Percentiles rank a stretch among this genome's conserved stretches.
Conservation (phyloP, 2,797 vertebrate genomes). For the Dallia pectoralis region DNA sequence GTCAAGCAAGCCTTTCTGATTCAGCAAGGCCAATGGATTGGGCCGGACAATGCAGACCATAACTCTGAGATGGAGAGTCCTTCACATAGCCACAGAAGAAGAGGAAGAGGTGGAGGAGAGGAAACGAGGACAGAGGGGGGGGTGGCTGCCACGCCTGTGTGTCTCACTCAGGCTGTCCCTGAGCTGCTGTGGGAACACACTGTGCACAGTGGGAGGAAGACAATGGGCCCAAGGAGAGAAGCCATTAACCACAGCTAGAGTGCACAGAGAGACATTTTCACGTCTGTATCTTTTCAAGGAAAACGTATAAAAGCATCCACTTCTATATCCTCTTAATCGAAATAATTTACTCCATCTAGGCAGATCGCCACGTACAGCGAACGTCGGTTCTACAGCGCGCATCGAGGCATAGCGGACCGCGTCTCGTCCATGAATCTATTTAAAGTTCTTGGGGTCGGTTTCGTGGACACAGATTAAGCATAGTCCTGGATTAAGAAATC, state of each 20-base stretch:
- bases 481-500: no score
- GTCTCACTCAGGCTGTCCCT: neutral
- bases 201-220: neutral
- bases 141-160: neutral
- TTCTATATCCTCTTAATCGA: neutral
- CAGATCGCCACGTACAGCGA: neutral
- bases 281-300: slow-evolving; percentile 1
- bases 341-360: neutral
- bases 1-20: slow-evolving; percentile 11
- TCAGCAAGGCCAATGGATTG: slow-evolving; percentile 21
- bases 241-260: neutral
- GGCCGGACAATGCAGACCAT: slow-evolving; percentile 21
- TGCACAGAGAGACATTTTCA: neutral
- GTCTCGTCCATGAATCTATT: no score
- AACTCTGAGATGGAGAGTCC: slow-evolving; percentile 27
- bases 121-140: neutral
- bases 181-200: neutral
- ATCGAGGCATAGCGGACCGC: neutral
- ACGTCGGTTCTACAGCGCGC: neutral
- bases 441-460: no score
- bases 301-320: neutral
- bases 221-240: slow-evolving; percentile 2
- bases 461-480: no score
- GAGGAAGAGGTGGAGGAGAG: neutral
- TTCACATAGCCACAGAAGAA: slow-evolving; percentile 24